Evolutionary conservation across 2,113 vertebrate genomes (phyloP), one percentile per base, ranked within the genome.

Genomic region (Strigops habroptila): DNA sequence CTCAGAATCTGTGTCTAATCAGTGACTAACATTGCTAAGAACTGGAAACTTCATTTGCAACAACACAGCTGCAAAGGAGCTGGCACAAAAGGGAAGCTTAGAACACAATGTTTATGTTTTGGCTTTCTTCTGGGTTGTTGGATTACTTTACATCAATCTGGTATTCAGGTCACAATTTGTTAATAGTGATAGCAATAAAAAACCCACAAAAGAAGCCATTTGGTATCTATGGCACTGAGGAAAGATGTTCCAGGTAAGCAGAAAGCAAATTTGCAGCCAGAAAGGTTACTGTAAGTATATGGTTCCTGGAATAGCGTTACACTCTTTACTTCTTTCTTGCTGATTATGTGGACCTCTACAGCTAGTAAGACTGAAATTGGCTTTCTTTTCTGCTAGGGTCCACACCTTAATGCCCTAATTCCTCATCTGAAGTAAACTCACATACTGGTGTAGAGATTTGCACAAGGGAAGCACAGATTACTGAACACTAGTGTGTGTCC

Each of bases 1-100:
- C 67, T 91, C 74, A 44, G 63, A 82, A 73, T 95, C 63, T 82
- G 70, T 71, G 24, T 90, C 31, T 95, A 76, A 93, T 94, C 59
- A 59, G 19, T 79, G 57, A 78, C 55, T 87, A 89, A 78, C 51
- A 48, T 33, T 71, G 35, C 57, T 91, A 80, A 85, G 28, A 63
- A 15, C n/a, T 82, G 55, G 43, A 91, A 93, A 79, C 23, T 18
- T 82, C 43, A 30, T 88, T 84, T 78, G 10, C 44, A 87, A 30
- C n/a, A 85, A 16, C 41, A 53, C 57, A 88, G 35, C 57, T 80
- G 67, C 65, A 57, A 76, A 82, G 35, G 7, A 57, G 17, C 65
- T 65, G 73, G 48, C 7, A 46, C 39, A 55, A 67, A 76, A 25
- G 1, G 7, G 48, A 18, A 79, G 9, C 14, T 89, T 75, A 64